Base-by-base conservation (phyloP, 2,113 vertebrate species). In the Nanorana parkeri region DNA sequence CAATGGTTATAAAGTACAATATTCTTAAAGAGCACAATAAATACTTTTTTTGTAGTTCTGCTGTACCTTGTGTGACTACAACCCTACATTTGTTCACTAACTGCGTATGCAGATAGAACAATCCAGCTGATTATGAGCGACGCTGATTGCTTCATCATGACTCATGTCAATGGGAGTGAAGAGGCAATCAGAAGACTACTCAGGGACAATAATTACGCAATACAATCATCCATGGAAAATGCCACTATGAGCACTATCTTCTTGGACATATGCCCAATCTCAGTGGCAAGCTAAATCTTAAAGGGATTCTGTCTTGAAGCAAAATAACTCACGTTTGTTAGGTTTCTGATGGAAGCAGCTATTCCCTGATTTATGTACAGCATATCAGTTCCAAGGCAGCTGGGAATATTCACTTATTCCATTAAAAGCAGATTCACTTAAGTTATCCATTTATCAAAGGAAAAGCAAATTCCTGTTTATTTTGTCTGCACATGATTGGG, bases 121-220 rank as follows among this genome's bases (percentile, higher is more conserved):
- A 64, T 74, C 60, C 41, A 66, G 60, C 23, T 81, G 69, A 81
- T 68, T 79, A 68, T 56, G 56, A 56, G 24, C 21, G 28, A 55
- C 20, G 36, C 24, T 81, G 69, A 81, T 81, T 74, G 79, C 68
- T 81, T 81, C 69, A 65, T 74, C 79, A 72, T 81, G 68, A 68
- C 23, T 56, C 51, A 68, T 52, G 71, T 74, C 69, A 81, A 81
- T 74, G 52, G n/a, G 29, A 55, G 29, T 47, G 15, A 24, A 74
- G 79, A 66, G 60, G 69, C 69, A 81, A 73, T 81, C 69, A 81
- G 52, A 74, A 65, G 41, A 36, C 60, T 74, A 74, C 69, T 66
- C 58, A 74, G 79, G 28, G 41, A 74, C 51, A 55, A 47, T 74
- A 81, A 81, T 81, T 60, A 81, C 36, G 66, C 41, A 47, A 47